Percentiles rank a stretch among this genome's conserved stretches.
Conservation (phyloP, 2,113 vertebrate species). For the Albula goreensis region DNA sequence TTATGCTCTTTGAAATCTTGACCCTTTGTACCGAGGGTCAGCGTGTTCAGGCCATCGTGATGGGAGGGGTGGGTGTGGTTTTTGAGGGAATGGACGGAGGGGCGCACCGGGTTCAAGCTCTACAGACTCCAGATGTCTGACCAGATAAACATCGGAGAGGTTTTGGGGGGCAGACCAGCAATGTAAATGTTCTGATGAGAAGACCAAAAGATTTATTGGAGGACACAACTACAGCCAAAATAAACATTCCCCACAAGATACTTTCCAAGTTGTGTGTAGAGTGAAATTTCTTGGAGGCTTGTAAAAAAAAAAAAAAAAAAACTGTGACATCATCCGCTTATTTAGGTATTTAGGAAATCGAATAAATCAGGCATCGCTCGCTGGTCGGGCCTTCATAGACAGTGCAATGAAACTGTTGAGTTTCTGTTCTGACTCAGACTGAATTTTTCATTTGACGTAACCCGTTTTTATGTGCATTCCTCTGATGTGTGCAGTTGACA, state of each 20-base stretch:
- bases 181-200: constrained; percentile 61
- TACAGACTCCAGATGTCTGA: constrained; percentile 73
- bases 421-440: neutral
- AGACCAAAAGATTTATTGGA: constrained; percentile 70
- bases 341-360: constrained; percentile 39
- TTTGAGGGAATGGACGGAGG: constrained; percentile 56
- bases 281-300: constrained; percentile 45
- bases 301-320: constrained; percentile 28
- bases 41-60: constrained; percentile 55
- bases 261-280: constrained; percentile 55
- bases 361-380: constrained; percentile 11
- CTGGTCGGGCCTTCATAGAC: neutral
- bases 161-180: constrained; percentile 47
- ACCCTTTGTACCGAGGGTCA: constrained; percentile 64
- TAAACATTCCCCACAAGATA: constrained; percentile 72
- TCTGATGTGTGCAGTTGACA: too few relatives aligned
- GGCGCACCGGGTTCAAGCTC: constrained; percentile 64
- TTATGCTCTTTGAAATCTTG: constrained; percentile 75
- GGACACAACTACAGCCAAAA: constrained; percentile 66
- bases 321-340: constrained; percentile 51
- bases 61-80: constrained; percentile 61
- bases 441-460: neutral
- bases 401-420: neutral
- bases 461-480: too few relatives aligned
- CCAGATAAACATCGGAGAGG: constrained; percentile 76